Conservation (phyloP, 2,113 vertebrate genomes). For the Gobiocypris rarus region DNA sequence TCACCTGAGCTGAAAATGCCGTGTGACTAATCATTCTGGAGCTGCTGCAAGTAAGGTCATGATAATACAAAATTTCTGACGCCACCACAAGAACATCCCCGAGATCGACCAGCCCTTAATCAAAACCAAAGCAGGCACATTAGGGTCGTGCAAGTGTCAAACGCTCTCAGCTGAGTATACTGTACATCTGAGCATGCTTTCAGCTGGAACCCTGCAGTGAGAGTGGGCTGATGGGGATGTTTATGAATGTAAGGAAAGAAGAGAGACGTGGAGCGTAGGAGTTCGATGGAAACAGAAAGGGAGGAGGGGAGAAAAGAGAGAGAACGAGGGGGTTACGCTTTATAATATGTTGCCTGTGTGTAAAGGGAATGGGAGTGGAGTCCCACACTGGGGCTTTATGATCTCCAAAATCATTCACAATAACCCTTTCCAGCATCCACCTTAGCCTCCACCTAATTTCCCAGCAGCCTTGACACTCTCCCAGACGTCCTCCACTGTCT, state of each 20-base stretch:
- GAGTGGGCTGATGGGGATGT: conserved; percentile 44
- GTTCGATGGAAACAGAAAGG: not conserved
- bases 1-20: not conserved
- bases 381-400: conserved; percentile 42
- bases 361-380: conserved; percentile 36
- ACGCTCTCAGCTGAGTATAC: not conserved
- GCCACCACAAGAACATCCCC: not conserved
- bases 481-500: conserved; percentile 18
- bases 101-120: not conserved
- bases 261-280: not conserved
- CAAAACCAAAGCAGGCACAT: not conserved
- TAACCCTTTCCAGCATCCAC: conserved; percentile 46
- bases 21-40: not conserved
- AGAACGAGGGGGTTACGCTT: conserved; percentile 11
- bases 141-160: not conserved
- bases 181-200: conserved; percentile 16
- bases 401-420: conserved; percentile 53
- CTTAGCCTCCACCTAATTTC: conserved; percentile 47
- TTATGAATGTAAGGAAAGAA: conserved; percentile 20
- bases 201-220: not conserved
- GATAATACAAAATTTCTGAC: not conserved
- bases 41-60: not conserved
- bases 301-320: not conserved
- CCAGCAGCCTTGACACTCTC: conserved; percentile 41
- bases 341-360: conserved; percentile 8